phyloP scores from a whole-genome alignment of 2,113 vertebrate genomes.

The Axis porcinus region DNA sequence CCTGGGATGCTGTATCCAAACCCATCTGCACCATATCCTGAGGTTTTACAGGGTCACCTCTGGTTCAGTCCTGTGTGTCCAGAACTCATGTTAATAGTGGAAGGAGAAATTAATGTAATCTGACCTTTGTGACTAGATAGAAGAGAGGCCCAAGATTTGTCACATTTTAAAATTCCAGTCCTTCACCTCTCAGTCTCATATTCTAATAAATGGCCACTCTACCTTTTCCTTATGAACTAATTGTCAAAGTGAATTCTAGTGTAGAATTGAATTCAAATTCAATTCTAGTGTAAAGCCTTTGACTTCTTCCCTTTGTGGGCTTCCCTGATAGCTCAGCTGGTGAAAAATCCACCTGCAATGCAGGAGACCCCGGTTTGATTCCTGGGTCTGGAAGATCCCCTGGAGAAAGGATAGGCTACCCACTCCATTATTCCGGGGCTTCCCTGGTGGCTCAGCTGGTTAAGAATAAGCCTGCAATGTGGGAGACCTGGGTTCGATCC shows the following conservation, averaged over 20 bases:
- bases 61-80: not conserved
- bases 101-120: not conserved
- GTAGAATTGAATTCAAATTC: not conserved
- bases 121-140: not conserved
- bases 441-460: not conserved
- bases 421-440: not conserved
- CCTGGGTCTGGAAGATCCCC: not conserved
- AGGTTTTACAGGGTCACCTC: not conserved
- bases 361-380: fast-evolving
- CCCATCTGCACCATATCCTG: not conserved
- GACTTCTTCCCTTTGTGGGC: not conserved
- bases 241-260: not conserved
- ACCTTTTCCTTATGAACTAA: not conserved
- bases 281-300: not conserved
- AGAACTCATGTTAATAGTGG: not conserved
- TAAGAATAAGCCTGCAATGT: not conserved
- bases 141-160: not conserved
- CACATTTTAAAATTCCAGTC: not conserved
- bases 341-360: not conserved
- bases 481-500: not conserved
- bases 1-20: not conserved
- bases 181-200: not conserved
- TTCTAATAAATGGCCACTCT: not conserved
- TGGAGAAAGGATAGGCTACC: not conserved
- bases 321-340: not conserved